These are phyloP conservation scores for Parotia lawesii DNA, from an alignment of 2,113 vertebrate genomes.

Conservation along the genomic window DNA sequence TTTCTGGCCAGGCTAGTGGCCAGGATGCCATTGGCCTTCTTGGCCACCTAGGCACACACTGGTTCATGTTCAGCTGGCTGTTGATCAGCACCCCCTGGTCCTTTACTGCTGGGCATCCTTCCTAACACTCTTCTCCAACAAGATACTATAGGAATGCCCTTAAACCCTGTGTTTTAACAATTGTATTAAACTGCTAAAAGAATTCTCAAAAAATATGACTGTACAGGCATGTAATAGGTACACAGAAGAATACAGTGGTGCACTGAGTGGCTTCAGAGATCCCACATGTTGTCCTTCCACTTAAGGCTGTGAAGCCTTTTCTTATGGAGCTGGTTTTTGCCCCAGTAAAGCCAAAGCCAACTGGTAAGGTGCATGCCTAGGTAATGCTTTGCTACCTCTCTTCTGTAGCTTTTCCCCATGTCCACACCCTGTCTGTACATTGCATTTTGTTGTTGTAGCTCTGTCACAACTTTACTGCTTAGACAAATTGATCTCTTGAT, in stretches of 20 bases:
- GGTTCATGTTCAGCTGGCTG: rapidly evolving
- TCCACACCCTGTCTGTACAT: background rate
- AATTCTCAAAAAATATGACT: background rate
- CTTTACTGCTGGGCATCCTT: background rate
- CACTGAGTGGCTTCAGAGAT: background rate
- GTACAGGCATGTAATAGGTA: background rate
- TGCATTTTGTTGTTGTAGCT: background rate
- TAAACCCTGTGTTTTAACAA: background rate
- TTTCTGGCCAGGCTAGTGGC: background rate
- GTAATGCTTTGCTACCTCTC: background rate
- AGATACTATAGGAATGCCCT: background rate
- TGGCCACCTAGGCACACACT: background rate
- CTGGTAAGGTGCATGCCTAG: background rate
- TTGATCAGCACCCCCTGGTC: rapidly evolving
- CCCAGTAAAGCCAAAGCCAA: background rate
- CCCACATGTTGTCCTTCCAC: background rate
- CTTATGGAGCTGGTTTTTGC: background rate
- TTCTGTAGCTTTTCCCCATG: background rate
- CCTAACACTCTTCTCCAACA: background rate
- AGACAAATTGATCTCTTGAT: background rate
- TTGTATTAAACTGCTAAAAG: background rate
- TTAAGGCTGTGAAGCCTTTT: background rate
- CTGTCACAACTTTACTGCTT: background rate
- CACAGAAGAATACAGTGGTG: background rate
- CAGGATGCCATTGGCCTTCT: background rate